phyloP scores from a whole-genome alignment of 2,888 invertebrate species.

The Seira sanloemensis region DNA sequence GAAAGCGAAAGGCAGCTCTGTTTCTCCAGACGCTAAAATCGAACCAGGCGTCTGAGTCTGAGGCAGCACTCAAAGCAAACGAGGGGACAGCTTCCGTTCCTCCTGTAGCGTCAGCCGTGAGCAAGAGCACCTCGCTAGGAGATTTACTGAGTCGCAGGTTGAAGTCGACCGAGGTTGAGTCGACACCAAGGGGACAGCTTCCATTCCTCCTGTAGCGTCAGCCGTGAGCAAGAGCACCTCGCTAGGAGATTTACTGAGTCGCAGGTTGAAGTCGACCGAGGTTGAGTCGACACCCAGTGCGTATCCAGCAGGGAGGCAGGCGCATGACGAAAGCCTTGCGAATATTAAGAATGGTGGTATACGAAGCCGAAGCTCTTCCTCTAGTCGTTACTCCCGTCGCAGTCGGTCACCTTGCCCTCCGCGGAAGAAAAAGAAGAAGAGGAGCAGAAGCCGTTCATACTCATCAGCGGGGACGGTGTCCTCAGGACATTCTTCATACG shows the following conservation, averaged over 20 bases:
- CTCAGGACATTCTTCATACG: constrained; percentile 32
- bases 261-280: constrained; percentile 28
- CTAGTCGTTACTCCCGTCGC: constrained; percentile 36
- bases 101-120: neutral
- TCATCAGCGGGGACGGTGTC: constrained; percentile 34
- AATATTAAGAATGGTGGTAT: constrained; percentile 15
- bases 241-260: constrained; percentile 35
- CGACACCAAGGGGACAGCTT: neutral
- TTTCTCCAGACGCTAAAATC: constrained; percentile 70
- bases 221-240: constrained; percentile 8
- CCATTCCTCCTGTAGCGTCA: neutral
- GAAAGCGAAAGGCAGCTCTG: constrained; percentile 70
- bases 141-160: constrained; percentile 38
- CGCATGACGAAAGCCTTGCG: neutral
- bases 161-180: constrained; percentile 1
- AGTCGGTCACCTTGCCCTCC: constrained; percentile 36
- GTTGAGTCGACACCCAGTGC: neutral
- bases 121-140: constrained; percentile 34
- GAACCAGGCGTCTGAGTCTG: constrained; percentile 8
- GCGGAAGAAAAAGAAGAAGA: neutral
- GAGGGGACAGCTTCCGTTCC: neutral
- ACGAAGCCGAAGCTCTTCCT: constrained; percentile 22
- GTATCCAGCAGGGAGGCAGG: neutral
- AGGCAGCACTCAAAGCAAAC: neutral
- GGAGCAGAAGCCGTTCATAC: constrained; percentile 35